Evolutionary conservation across 2,797 vertebrate species (phyloP), one percentile per base, ranked within the genome.

Genomic region (Neostethus bicornis): DNA sequence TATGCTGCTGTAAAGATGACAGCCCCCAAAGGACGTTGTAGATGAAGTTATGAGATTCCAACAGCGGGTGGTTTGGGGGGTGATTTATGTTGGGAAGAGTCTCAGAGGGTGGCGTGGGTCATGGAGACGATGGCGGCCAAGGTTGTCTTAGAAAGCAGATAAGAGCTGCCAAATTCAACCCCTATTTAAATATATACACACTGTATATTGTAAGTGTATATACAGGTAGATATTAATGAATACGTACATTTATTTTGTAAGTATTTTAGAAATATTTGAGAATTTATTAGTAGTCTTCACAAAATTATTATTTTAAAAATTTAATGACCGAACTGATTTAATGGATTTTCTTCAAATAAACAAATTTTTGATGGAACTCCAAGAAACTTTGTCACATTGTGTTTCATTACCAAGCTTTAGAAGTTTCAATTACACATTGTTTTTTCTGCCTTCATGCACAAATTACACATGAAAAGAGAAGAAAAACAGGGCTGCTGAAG

Each of bases 31-130:
- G 79, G 81, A 83, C 59, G 32, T 78, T 70, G 72, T 72, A 73
- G 77, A 83, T 77, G 62, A 83, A 77, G 72, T 79, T 79, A 80
- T 82, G 83, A 79, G 61, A 80, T 76, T 79, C 70, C 62, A 73
- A 46, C 55, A 4, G 37, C 24, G 39, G 49, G 41, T 32, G 39
- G 25, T 3, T 24, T 34, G 38, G 19, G 56, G 52, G 54, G 68
- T 79, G 74, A 84, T 84, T 87, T 76, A 85, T 82, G 80, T 74
- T 72, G 48, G 66, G 77, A 82, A 64, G 70, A 68, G 61, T 64
- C 76, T 74, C 70, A 34, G 16, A 16, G 53, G 66, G 70, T 76
- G 80, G 59, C 59, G 56, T n/a, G 43, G 79, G 77, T 84, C 81
- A 85, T 69, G 77, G 75, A 75, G 75, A 78, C 67, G 68, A 75